Evolutionary conservation across 2,113 vertebrate genomes (phyloP), one percentile per base, ranked within the genome.

Genomic region (Centrocercus urophasianus): DNA sequence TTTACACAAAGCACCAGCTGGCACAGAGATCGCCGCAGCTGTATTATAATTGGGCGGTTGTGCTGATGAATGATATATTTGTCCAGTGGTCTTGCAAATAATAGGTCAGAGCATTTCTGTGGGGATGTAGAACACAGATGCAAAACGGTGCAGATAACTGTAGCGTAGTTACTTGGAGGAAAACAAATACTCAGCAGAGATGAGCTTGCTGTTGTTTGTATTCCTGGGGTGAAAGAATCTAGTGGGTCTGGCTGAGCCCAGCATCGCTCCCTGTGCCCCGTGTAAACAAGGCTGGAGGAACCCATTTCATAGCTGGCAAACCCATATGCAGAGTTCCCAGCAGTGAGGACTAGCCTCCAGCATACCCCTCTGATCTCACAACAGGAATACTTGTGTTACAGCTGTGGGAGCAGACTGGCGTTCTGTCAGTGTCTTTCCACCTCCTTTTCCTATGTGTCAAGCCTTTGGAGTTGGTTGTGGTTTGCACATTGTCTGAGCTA

Each of bases 1-100:
- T 93, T 91, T 91, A 57, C 90, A 95, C 88, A 88, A 93, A 91
- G 85, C 89, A 91, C 89, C 91, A 87, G 91, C 89, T 96, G 95
- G 91, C 85, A 86, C 78, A 17, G 54, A 73, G 57, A 71, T 81
- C 0, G 0, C 79, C 0, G 19, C 93, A 93, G 91, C 89, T 93
- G 75, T 90, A 86, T 93, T 95, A 3, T 95, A 95, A 93, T 94
- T 80, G 94, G 61, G 82, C 89, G 95, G 87, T 89, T 93, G 88
- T 91, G 87, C 87, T 95, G 95, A 80, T 95, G 89, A 93, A 81
- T 84, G 89, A 81, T 86, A 6, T 28, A 91, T 95, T 93, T 95
- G 88, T 94, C 89, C 90, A 93, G 91, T 93, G 91, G 91, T 84
- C 94, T 95, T 80, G 48, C 45, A 88, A 86, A 91, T 94, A 93